Evolutionary conservation across 2,888 invertebrate genomes (phyloP), one percentile per base, ranked within the genome.

Genomic region (Leptopterna dolabrata): DNA sequence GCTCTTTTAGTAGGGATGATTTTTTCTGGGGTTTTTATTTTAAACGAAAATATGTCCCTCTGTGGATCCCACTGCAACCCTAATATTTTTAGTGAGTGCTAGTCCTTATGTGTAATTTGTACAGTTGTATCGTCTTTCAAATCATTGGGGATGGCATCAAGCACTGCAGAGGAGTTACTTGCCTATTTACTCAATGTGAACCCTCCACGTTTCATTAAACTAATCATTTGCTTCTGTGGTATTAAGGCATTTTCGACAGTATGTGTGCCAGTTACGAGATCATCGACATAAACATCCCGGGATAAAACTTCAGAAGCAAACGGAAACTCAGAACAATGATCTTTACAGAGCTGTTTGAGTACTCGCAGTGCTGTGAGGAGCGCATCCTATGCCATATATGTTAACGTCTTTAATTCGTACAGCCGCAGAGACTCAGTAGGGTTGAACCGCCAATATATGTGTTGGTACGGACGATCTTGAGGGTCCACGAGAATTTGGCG

Each of bases 51-150:
- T 88, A 70, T 89, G n/a, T n/a, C n/a, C n/a, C n/a, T n/a, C n/a
- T n/a, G n/a, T n/a, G n/a, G n/a, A n/a, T n/a, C n/a, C n/a, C 90
- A 89, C 36, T 88, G 81, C 6, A 90, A 45, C 1, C 89, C 89
- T 63, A 90, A 55, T 7, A 90, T 85, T 43, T 89, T 90, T 36
- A 89, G 27, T 0, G 81, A 9, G 2, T 80, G 73, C 13, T 88
- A 51, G 27, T 80, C 82, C 27, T 51, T 29, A 82, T 82, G 30
- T 9, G 16, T n/a, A 16, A 76, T 9, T 9, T 7, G n/a, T 9
- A 80, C 41, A 16, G 43, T 9, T 19, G 30, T 13, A 80, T 13
- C 6, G 6, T 7, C 11, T 9, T 43, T 43, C 6, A 6, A 7
- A 63, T 19, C 16, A 16, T 36, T 36, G 11, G 3, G 16, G 63